Percentiles rank a stretch among this genome's conserved stretches.
These are phyloP conservation scores for Progne subis DNA, from an alignment of 2,113 vertebrate species.

Conservation along the genomic window DNA sequence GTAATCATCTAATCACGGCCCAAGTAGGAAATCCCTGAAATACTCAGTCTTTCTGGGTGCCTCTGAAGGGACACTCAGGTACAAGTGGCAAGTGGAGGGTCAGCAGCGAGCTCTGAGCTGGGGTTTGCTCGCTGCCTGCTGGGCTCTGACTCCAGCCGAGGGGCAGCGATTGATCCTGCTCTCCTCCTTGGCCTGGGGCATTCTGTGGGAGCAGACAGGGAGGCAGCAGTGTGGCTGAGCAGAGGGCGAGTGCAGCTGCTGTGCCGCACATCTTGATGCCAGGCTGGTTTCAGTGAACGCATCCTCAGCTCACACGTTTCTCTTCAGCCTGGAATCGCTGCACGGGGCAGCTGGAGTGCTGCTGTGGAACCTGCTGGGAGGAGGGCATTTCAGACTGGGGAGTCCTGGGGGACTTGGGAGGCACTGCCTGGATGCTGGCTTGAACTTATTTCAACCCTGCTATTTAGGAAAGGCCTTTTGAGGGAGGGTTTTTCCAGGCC, in stretches of 20 bases:
- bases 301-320: background rate
- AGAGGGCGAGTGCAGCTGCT: background rate
- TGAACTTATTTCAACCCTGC: background rate
- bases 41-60: background rate
- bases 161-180: background rate
- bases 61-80: background rate
- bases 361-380: background rate
- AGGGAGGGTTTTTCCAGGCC: background rate
- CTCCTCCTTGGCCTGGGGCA: background rate
- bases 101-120: background rate
- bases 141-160: background rate
- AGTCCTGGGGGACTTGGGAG: background rate
- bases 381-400: background rate
- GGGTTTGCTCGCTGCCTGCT: background rate
- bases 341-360: background rate
- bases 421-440: background rate
- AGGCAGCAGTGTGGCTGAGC: background rate
- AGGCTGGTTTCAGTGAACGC: background rate
- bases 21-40: background rate
- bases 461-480: background rate
- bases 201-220: accelerated
- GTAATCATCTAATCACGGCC: background rate
- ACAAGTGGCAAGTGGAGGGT: background rate
- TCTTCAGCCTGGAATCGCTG: background rate
- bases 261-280: background rate